Percentiles rank a stretch among this genome's conserved stretches.
Evolutionary conservation across 2,888 invertebrate species (phyloP).

Genomic region (Cataglyphis rosenhaueri): DNA sequence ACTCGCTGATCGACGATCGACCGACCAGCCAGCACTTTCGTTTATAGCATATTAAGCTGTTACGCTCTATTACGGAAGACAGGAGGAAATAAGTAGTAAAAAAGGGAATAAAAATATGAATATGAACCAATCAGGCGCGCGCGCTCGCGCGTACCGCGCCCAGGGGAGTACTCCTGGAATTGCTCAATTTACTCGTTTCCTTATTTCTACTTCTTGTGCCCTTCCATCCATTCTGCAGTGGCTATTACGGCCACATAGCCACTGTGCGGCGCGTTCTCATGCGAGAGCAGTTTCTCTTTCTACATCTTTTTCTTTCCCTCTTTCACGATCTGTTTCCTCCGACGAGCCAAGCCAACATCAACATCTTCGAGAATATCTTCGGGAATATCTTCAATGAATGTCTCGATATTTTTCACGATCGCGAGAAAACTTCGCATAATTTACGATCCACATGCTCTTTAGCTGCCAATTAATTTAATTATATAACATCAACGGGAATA

Average conservation of each 20-base stretch:
- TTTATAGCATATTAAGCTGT: conserved; percentile 56
- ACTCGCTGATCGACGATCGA: conserved; percentile 46
- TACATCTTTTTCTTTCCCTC: background rate
- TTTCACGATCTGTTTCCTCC: background rate
- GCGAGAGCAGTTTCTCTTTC: conserved; percentile 26
- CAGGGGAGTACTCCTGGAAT: conserved; percentile 43
- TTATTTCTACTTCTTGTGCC: conserved; percentile 51
- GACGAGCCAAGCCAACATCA: background rate
- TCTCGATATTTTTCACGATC: background rate
- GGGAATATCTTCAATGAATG: background rate
- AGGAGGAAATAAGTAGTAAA: conserved; percentile 53
- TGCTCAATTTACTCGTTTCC: conserved; percentile 55
- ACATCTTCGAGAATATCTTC: too few relatives aligned
- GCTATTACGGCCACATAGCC: conserved; percentile 34
- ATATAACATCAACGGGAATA: background rate
- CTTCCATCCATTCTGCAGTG: conserved; percentile 47
- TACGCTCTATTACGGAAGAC: conserved; percentile 51
- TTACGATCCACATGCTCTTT: background rate
- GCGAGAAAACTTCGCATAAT: conserved; percentile 6
- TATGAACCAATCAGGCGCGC: conserved; percentile 50
- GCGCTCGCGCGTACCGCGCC: conserved; percentile 32
- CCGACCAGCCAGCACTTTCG: conserved; percentile 47
- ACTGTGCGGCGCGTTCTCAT: conserved; percentile 24
- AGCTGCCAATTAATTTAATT: conserved; percentile 25
- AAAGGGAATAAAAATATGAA: conserved; percentile 49